Evolutionary conservation across 2,888 invertebrate genomes (phyloP).

Genomic region (Sesia bembeciformis): DNA sequence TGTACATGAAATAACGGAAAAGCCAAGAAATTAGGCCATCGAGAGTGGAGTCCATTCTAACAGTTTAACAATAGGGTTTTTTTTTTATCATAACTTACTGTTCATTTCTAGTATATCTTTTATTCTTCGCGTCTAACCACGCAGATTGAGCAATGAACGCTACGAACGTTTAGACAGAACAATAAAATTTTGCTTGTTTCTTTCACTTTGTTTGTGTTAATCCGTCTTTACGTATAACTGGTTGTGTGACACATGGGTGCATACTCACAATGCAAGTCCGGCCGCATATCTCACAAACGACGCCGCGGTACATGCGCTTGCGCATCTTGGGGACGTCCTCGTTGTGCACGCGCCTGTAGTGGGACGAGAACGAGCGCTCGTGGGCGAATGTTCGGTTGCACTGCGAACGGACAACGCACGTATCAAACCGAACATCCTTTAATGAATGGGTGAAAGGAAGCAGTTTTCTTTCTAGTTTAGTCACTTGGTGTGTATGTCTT

Average conservation of each 20-base stretch:
- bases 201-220: too few relatives aligned
- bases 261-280: conserved; percentile 42
- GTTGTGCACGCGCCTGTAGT: conserved; percentile 35
- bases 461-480: too few relatives aligned
- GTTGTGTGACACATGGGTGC: too few relatives aligned
- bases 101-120: too few relatives aligned
- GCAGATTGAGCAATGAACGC: too few relatives aligned
- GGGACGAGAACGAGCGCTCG: conserved; percentile 30
- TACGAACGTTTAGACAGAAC: too few relatives aligned
- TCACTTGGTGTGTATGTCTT: neutral
- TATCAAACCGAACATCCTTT: neutral
- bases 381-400: conserved; percentile 35
- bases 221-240: too few relatives aligned
- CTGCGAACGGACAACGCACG: conserved; percentile 17
- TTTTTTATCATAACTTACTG: too few relatives aligned
- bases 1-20: neutral
- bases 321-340: conserved; percentile 14
- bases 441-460: neutral
- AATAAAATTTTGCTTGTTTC: too few relatives aligned
- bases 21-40: neutral
- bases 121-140: too few relatives aligned
- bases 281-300: conserved; percentile 51
- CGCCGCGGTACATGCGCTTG: conserved; percentile 3
- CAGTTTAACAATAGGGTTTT: too few relatives aligned
- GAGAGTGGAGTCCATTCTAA: too few relatives aligned